Evolutionary conservation across 2,113 vertebrate genomes (phyloP).

Genomic region (Eulacestoma nigropectus): DNA sequence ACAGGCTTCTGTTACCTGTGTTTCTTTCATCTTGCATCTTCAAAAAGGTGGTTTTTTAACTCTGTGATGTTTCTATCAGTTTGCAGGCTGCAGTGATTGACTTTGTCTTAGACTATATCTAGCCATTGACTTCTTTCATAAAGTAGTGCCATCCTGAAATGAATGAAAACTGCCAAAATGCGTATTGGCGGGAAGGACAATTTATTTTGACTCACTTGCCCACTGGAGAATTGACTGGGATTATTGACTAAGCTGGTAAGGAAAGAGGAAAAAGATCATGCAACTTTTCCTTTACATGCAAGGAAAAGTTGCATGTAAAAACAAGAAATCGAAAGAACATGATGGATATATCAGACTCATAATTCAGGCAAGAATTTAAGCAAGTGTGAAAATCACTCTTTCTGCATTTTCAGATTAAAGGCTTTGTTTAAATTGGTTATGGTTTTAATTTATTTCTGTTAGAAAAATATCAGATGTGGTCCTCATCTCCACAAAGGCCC

Average conservation of each 20-base stretch:
- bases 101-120: background rate
- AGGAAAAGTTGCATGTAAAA: background rate
- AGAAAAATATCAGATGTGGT: background rate
- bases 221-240: background rate
- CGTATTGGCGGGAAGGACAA: background rate
- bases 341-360: background rate
- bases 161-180: background rate
- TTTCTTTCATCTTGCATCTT: background rate
- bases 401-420: background rate
- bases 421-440: background rate
- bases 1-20: background rate
- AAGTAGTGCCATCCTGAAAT: background rate
- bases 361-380: background rate
- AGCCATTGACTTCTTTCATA: background rate
- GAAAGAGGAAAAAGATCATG: background rate
- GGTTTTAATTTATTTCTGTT: slow-evolving; percentile 6
- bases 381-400: background rate
- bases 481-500: background rate
- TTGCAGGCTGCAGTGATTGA: background rate
- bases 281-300: too few relatives aligned
- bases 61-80: background rate
- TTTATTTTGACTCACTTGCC: background rate
- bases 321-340: background rate
- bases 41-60: background rate
- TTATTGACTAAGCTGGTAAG: background rate